A percentile compares a stretch with the other conserved stretches of the same genome.
Evolutionary conservation across 2,797 vertebrate species (phyloP).

Genomic region (Rhabdomys pumilio): DNA sequence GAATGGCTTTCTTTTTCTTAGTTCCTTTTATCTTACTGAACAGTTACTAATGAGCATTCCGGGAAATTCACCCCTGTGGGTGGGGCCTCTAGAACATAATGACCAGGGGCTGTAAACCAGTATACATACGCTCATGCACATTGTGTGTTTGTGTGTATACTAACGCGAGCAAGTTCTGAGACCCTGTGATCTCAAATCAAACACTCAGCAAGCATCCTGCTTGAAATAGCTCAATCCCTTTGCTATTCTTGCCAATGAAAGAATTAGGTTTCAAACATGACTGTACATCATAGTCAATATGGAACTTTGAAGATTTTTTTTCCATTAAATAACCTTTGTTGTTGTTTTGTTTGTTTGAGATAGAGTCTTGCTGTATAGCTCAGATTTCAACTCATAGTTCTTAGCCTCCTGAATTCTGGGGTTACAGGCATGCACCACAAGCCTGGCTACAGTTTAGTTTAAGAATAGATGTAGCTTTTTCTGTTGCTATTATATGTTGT

Average conservation of each 20-base stretch:
- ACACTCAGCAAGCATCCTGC: background rate
- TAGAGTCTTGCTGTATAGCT: background rate
- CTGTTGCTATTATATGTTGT: background rate
- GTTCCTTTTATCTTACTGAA: constrained; percentile 76
- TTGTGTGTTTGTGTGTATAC: background rate
- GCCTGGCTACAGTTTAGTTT: background rate
- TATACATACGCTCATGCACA: background rate
- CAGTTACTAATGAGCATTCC: constrained; percentile 76
- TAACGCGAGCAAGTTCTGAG: background rate
- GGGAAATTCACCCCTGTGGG: constrained; percentile 60
- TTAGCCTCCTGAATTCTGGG: background rate
- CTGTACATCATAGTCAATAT: background rate
- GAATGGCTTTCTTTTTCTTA: constrained; percentile 73
- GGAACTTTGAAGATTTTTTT: constrained; percentile 5
- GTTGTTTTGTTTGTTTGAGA: background rate
- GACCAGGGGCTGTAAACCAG: constrained; percentile 23
- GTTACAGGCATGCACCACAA: too few species aligned
- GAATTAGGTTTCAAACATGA: constrained; percentile 53
- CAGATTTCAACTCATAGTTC: background rate
- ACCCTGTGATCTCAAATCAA: constrained; percentile 50
- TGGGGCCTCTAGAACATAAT: constrained; percentile 51
- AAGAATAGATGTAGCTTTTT: background rate
- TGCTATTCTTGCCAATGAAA: background rate
- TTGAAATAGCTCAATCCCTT: background rate
- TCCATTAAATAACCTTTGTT: background rate